A percentile compares a stretch with the other conserved stretches of the same genome.
Evolutionary conservation across 1,140 invertebrate genomes (phyloP).

Genomic region (Pachyrhynchus sulphureomaculatus): DNA sequence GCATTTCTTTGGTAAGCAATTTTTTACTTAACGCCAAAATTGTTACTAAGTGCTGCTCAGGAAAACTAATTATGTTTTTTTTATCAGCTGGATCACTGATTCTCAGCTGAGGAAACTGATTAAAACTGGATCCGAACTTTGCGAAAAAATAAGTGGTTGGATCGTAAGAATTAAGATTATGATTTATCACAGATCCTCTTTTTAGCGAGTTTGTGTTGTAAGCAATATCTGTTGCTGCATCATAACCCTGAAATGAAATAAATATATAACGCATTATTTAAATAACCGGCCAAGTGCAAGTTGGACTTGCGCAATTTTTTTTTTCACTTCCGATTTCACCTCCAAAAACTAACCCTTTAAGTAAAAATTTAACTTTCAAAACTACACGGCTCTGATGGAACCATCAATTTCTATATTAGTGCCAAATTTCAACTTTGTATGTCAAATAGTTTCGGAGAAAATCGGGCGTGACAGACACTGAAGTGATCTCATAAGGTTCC

Average conservation of each 20-base stretch:
- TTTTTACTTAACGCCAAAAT: conserved; percentile 82
- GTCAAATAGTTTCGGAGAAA: too few species aligned
- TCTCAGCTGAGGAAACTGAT: conserved; percentile 79
- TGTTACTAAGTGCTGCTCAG: conserved; percentile 73
- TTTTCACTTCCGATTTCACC: too few species aligned
- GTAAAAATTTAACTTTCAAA: too few species aligned
- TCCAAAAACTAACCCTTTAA: too few species aligned
- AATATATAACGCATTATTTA: background rate
- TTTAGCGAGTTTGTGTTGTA: conserved; percentile 38
- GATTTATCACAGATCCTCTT: conserved; percentile 59
- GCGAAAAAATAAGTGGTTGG: conserved; percentile 85
- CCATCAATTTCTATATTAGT: too few species aligned
- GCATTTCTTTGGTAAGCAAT: conserved; percentile 81
- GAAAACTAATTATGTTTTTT: conserved; percentile 64
- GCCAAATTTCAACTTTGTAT: too few species aligned
- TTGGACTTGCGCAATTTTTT: too few species aligned
- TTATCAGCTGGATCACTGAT: conserved; percentile 60
- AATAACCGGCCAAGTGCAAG: too few species aligned
- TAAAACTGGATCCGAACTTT: conserved; percentile 91
- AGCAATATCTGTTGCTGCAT: conserved; percentile 41
- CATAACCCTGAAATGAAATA: conserved; percentile 38
- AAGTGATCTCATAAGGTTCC: too few species aligned
- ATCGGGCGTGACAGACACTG: too few species aligned
- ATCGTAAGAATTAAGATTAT: conserved; percentile 72
- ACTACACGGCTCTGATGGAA: too few species aligned